Percentiles rank a stretch among this genome's conserved stretches.
phyloP scores from a whole-genome alignment of 2,797 vertebrate species.

The Enteromius anoplus region DNA sequence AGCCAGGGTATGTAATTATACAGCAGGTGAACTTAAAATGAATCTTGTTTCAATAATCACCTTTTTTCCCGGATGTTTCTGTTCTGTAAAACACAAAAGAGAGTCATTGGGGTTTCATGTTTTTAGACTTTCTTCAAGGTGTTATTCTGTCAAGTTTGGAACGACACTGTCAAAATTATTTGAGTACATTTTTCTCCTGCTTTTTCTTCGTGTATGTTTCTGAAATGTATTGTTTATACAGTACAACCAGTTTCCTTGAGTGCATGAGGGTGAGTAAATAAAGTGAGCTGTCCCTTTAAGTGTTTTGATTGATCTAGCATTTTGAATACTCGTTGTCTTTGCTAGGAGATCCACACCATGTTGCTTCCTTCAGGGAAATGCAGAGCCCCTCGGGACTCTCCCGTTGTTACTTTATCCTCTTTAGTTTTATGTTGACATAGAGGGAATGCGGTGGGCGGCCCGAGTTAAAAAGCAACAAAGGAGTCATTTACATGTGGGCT shows the following conservation, averaged over 20 bases:
- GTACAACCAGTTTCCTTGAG: background rate
- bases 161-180: background rate
- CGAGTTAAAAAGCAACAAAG: slow-evolving; percentile 39
- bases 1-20: background rate
- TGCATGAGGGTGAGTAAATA: background rate
- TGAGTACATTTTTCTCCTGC: background rate
- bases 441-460: slow-evolving; percentile 39
- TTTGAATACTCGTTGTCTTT: slow-evolving; percentile 9
- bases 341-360: slow-evolving; percentile 22
- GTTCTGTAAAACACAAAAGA: background rate
- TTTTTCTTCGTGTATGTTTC: background rate
- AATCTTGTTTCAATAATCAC: background rate
- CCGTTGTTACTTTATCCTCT: slow-evolving; percentile 40
- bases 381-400: slow-evolving; percentile 37
- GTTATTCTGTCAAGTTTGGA: background rate
- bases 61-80: background rate
- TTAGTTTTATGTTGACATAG: slow-evolving; percentile 20
- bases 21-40: background rate
- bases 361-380: slow-evolving; percentile 39
- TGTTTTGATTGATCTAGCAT: slow-evolving; percentile 17
- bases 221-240: background rate
- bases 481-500: slow-evolving; percentile 54
- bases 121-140: background rate
- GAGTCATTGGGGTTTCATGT: background rate
- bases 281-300: background rate